Percentiles rank a stretch among this genome's conserved stretches.
Evolutionary conservation across 2,113 vertebrate species (phyloP).

Genomic region (Neomonachus schauinslandi): DNA sequence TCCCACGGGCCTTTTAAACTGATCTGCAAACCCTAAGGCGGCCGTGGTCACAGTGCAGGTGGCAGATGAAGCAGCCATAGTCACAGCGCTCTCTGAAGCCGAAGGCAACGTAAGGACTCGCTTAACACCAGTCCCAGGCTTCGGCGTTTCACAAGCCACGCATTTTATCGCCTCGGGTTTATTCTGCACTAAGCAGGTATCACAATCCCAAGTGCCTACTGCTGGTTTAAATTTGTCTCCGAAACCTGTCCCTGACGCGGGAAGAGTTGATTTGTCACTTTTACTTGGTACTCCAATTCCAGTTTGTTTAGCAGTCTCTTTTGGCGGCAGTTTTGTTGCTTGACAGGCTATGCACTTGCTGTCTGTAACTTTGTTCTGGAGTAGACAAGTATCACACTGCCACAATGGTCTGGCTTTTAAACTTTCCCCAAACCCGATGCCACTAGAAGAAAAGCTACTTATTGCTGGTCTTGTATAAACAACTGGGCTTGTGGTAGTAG

Average conservation of each 20-base stretch:
- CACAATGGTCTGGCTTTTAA: conserved; percentile 88
- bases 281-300: conserved; percentile 74
- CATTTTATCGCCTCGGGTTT: conserved; percentile 95
- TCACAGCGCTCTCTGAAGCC: conserved; percentile 84
- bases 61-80: conserved; percentile 75
- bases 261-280: conserved; percentile 74
- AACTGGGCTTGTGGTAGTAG: conserved; percentile 81
- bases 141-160: conserved; percentile 96
- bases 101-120: conserved; percentile 88
- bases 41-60: conserved; percentile 83
- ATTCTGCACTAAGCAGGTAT: conserved; percentile 97
- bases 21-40: conserved; percentile 91
- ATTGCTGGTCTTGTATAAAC: conserved; percentile 85
- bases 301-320: conserved; percentile 80
- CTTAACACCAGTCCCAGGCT: conserved; percentile 95
- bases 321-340: conserved; percentile 83
- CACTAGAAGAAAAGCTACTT: conserved; percentile 85
- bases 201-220: conserved; percentile 95
- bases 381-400: conserved; percentile 89
- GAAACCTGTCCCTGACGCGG: conserved; percentile 85
- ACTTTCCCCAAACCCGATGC: conserved; percentile 85
- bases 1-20: conserved; percentile 94
- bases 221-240: conserved; percentile 90
- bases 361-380: conserved; percentile 90
- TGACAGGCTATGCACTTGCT: conserved; percentile 91